Conservation (phyloP, 2,113 vertebrate species). For the Leptodactylus fuscus region DNA sequence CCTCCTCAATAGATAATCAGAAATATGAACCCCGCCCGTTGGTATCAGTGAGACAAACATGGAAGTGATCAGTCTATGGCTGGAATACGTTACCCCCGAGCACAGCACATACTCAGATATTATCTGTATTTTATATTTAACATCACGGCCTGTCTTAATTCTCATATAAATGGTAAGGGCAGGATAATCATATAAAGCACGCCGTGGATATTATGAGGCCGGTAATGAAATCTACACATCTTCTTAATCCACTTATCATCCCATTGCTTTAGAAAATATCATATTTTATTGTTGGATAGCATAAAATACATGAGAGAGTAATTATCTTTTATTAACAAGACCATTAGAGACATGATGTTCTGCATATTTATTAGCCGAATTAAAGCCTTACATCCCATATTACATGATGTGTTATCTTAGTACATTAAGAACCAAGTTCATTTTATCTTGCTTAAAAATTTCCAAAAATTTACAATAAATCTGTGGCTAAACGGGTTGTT, state of each 20-base stretch:
- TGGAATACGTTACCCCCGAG: neutral
- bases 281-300: neutral
- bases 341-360: neutral
- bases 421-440: neutral
- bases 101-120: neutral
- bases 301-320: neutral
- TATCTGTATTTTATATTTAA: neutral
- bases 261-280: slow-evolving; percentile 2
- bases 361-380: neutral
- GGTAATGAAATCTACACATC: slow-evolving; percentile 1
- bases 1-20: neutral
- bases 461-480: neutral
- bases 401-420: neutral
- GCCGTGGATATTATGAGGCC: neutral
- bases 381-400: neutral
- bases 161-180: neutral
- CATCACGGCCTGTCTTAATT: neutral
- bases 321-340: slow-evolving; percentile 22
- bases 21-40: neutral
- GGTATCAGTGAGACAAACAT: neutral
- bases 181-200: neutral
- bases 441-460: neutral
- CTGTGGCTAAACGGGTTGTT: neutral
- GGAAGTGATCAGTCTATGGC: neutral
- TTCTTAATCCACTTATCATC: slow-evolving; percentile 3